Base-by-base conservation (phyloP, 2,888 invertebrate genomes). In the Cheilosia urbana region DNA sequence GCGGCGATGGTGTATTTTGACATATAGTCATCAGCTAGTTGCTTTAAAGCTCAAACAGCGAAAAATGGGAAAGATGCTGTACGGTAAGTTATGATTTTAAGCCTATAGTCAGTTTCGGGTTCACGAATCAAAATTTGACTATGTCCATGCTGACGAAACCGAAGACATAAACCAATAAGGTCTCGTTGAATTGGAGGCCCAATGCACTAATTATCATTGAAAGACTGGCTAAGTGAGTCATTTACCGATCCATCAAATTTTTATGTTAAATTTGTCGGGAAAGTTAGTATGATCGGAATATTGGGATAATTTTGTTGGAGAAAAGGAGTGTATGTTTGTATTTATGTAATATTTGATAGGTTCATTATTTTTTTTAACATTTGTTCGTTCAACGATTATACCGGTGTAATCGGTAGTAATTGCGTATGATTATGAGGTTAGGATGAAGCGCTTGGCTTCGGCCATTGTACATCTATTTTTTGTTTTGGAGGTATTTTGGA, bases 51-150 rank as follows among this genome's bases (percentile, higher is more conserved):
- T 5, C 42, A n/a, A n/a, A 42, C 42, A 3, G 42, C 15, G 1
- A 42, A 6, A n/a, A 42, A 42, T 2, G 42, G 42, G 6, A n/a
- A n/a, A 1, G 42, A 42, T 0, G 42, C n/a, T 2, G 42, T 42
- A 5, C 42, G n/a, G 6, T 42, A 42, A 4, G 42, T n/a, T 2
- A 68, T 76, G 2, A n/a, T 42, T 42, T n/a, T 15, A 0, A 42
- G n/a, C 5, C 42, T n/a, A 6, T n/a, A 76, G 73, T 11, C 51
- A 51, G 51, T 51, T 9, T 51, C 21, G 11, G 9, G 79, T 63
- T 51, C 11, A 9, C 15, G 21, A 9, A 24, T 15, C 21, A 9
- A 11, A 0, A 51, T 51, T 24, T 51, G 51, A 4, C 51, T 24
- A 15, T 24, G 15, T 19, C 19, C 19, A 42, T 42, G 42, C 15